These are phyloP conservation scores for Chironomus tepperi DNA, from an alignment of 1,140 invertebrate genomes.

Conservation along the genomic window DNA sequence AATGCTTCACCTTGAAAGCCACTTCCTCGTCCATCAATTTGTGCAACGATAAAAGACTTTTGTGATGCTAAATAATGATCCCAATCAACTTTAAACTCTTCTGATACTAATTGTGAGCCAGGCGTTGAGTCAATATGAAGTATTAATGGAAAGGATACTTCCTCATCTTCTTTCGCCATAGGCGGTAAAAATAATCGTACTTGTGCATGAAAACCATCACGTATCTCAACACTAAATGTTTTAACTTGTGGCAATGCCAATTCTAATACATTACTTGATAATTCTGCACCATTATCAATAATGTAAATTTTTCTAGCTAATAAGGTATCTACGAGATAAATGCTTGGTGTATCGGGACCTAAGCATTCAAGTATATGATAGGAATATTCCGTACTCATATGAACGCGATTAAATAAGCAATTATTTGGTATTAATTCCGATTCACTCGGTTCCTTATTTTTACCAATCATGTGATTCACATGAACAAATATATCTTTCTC, in stretches of 20 bases:
- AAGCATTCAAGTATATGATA: slow-evolving; percentile 60
- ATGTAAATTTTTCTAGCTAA: slow-evolving; percentile 47
- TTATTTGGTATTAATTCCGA: slow-evolving; percentile 41
- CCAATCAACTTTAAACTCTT: slow-evolving; percentile 65
- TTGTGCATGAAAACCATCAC: slow-evolving; percentile 41
- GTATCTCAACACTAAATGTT: slow-evolving; percentile 50
- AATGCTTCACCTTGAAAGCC: slow-evolving; percentile 66
- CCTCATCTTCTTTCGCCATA: slow-evolving; percentile 68
- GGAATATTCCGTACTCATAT: slow-evolving; percentile 52
- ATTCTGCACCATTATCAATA: slow-evolving; percentile 46
- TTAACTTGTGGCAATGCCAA: slow-evolving; percentile 50
- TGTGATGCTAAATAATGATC: slow-evolving; percentile 65
- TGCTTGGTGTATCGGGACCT: slow-evolving; percentile 57
- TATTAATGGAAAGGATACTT: slow-evolving; percentile 70
- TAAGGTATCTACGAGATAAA: slow-evolving; percentile 48
- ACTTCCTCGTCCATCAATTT: slow-evolving; percentile 70
- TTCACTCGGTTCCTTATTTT: slow-evolving; percentile 30
- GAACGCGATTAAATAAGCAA: slow-evolving; percentile 54
- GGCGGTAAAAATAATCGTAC: slow-evolving; percentile 65
- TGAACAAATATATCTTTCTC: slow-evolving; percentile 23
- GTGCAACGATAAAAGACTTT: slow-evolving; percentile 65
- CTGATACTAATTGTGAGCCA: slow-evolving; percentile 63
- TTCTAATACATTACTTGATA: slow-evolving; percentile 42
- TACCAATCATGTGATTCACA: slow-evolving; percentile 29
- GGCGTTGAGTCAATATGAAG: slow-evolving; percentile 66